Evolutionary conservation across 2,888 invertebrate species (phyloP), one percentile per base, ranked within the genome.

Genomic region (Conistra vaccinii): DNA sequence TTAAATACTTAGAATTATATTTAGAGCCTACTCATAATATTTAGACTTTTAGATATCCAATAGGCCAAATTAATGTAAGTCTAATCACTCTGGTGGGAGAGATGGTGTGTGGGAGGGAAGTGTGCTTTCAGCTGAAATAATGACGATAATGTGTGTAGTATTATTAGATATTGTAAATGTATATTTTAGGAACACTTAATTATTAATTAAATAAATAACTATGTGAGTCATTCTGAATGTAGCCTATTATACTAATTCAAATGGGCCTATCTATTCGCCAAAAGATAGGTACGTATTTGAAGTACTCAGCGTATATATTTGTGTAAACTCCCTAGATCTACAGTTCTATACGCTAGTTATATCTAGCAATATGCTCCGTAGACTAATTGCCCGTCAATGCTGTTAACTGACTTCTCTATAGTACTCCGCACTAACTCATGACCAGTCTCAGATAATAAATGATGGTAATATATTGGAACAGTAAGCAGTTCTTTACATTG

Each of bases 401-500:
- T 26, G 51, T 17, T 48, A 35, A 48, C 35, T 42, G 60, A 60
- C n/a, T 60, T 39, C 39, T 75, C 6, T 26, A 39, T 74, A 17
- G 51, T 74, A 55, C 39, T 35, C 35, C 35, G 35, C 5, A 35
- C 32, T 51, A 26, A 23, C 51, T 69, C 39, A 51, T 51, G 39
- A 10, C 39, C n/a, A 60, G 48, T n/a, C 29, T 73, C 74, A 73
- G 39, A 58, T 60, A 39, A 73, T 51, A 58, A 73, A 74, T 51
- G 9, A 60, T 51, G 23, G 3, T 26, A 51, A 51, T 51, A 51
- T 29, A 42, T 60, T 74, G 20, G 10, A n/a, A 20, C 39, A n/a
- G n/a, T 32, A 32, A 35, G 10, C 55, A 51, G n/a, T 42, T 74
- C 20, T 74, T 51, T 75, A 61, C 51, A 51, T 51, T 48, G 39